phyloP scores from a whole-genome alignment of 2,113 vertebrate genomes.

The Pteropus alecto region DNA sequence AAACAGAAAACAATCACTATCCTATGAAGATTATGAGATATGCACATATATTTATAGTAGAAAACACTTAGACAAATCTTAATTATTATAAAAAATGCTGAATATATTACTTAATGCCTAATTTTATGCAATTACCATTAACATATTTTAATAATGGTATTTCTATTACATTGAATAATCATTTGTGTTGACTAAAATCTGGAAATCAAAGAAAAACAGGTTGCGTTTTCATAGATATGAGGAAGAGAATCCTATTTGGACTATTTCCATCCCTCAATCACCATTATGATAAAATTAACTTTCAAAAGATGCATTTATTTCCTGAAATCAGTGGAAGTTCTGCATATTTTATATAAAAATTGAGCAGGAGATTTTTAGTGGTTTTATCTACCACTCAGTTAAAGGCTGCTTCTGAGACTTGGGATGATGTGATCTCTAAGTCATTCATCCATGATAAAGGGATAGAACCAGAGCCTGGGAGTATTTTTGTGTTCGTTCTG shows the following conservation, averaged over 20 bases:
- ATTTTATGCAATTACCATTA: neutral
- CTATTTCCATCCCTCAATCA: neutral
- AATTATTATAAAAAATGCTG: neutral
- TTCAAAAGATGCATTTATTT: neutral
- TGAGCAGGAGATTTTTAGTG: neutral
- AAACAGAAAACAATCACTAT: neutral
- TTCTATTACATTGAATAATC: neutral
- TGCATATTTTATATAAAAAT: neutral
- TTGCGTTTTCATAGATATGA: neutral
- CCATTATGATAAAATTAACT: neutral
- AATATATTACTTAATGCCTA: neutral
- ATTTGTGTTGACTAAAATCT: neutral
- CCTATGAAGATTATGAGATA: neutral
- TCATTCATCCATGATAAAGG: slow-evolving; percentile 39
- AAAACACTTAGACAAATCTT: neutral
- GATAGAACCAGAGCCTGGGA: neutral
- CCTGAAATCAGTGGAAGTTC: neutral
- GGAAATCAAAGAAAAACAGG: neutral
- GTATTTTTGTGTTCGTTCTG: slow-evolving; percentile 38
- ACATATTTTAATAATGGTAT: neutral
- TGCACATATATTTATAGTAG: neutral
- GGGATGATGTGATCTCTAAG: slow-evolving; percentile 48
- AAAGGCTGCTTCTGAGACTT: slow-evolving; percentile 32
- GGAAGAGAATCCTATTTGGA: neutral
- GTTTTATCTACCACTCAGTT: neutral